Percentiles rank a stretch among this genome's conserved stretches.
phyloP scores from a whole-genome alignment of 2,797 vertebrate species.

The Labeo calbasu region DNA sequence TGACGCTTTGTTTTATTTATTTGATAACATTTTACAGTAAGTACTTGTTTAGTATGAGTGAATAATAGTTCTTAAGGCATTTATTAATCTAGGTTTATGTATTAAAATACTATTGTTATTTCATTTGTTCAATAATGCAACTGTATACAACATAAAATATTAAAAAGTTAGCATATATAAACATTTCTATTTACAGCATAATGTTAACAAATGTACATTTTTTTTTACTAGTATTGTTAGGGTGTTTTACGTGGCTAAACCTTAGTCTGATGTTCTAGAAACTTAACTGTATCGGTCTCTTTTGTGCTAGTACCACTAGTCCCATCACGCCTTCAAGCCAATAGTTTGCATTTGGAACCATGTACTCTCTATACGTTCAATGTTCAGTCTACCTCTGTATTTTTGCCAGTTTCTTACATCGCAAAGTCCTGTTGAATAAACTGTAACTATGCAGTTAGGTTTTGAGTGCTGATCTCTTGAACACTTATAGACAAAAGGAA shows the following conservation, averaged over 20 bases:
- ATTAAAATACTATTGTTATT: background rate
- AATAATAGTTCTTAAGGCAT: background rate
- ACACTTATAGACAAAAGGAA: background rate
- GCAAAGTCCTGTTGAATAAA: background rate
- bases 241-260: background rate
- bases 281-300: background rate
- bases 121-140: background rate
- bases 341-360: background rate
- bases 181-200: background rate
- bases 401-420: background rate
- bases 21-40: background rate
- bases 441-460: background rate
- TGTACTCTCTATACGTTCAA: background rate
- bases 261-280: background rate
- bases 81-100: background rate
- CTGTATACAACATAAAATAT: background rate
- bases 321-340: background rate
- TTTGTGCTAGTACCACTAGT: background rate
- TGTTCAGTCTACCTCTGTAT: background rate
- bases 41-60: background rate
- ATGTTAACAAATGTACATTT: background rate
- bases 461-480: background rate
- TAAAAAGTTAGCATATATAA: background rate
- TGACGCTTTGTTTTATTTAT: conserved; percentile 1
- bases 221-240: background rate